These are phyloP conservation scores for Labia minor DNA, from an alignment of 2,888 invertebrate species.

Conservation along the genomic window DNA sequence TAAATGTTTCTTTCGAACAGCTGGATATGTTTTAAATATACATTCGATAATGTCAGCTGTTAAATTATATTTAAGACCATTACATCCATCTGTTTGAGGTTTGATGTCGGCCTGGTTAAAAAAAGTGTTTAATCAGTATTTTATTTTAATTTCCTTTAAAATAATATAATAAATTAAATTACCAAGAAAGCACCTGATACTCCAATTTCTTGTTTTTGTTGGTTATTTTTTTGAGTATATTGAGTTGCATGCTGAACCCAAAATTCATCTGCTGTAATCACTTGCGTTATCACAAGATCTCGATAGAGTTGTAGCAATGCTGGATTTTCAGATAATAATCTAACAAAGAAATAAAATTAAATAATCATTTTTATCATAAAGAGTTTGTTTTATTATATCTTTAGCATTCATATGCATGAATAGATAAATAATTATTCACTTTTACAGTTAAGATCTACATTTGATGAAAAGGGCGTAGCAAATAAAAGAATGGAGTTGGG, in stretches of 20 bases:
- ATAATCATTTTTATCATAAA: no score
- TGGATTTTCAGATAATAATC: conserved; percentile 80
- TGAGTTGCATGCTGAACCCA: conserved; percentile 82
- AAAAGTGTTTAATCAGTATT: neutral
- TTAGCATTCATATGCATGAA: no score
- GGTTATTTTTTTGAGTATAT: conserved; percentile 58
- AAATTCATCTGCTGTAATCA: conserved; percentile 94
- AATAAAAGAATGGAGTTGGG: no score
- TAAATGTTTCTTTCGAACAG: conserved; percentile 89
- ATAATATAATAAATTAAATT: conserved; percentile 23
- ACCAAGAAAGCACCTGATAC: conserved; percentile 53
- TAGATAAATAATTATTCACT: neutral
- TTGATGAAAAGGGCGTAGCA: no score
- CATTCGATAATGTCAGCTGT: conserved; percentile 94
- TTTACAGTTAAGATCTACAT: no score
- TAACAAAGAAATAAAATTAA: conserved; percentile 34
- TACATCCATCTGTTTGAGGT: conserved; percentile 92
- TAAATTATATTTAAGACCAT: conserved; percentile 92
- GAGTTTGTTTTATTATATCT: no score
- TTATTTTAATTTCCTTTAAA: neutral
- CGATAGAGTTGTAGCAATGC: conserved; percentile 86
- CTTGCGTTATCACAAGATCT: conserved; percentile 91
- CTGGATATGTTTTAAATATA: conserved; percentile 98
- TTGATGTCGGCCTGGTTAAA: conserved; percentile 82
- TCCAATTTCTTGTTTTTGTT: conserved; percentile 77